Evolutionary conservation across 1,140 invertebrate species (phyloP), one percentile per base, ranked within the genome.

Genomic region (Psix sp.): DNA sequence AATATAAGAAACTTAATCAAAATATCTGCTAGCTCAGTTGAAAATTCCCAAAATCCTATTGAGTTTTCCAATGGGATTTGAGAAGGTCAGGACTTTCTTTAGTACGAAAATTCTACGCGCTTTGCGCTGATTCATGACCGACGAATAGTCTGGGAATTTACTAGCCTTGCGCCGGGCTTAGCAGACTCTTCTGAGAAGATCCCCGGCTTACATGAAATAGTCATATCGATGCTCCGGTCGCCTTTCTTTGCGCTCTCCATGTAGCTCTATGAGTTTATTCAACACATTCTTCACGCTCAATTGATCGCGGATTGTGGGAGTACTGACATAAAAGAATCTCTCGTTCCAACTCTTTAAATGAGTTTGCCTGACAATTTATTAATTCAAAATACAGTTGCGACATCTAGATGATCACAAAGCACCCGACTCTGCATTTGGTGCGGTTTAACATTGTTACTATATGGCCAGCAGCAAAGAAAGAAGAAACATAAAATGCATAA

Each of bases 201-300:
- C 45, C 43, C 15, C n/a, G 38, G 59, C 59, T 63, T 63, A 63
- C 24, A 52, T 63, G 52, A 63, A 63, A 52, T 26, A 43, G 59
- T 52, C 59, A 63, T 52, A 51, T 43, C 26, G 29, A 43, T 49
- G 59, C 21, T 29, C 42, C 17, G 10, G 14, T 17, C 35, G 21
- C 21, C 13, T 65, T 52, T 54, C 40, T 33, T 60, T 38, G 21
- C 48, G 43, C 26, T 62, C 26, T 21, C 18, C 40, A 29, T 5
- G 35, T 20, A 29, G 38, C 33, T 31, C 40, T 18, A 54, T 29
- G 13, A 14, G 29, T 42, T 63, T 65, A 21, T 20, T 52, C 51
- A 72, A 48, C 57, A 73, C 68, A 75, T 66, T 75, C 75, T 56
- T 71, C 40, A 75, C 71, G 62, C 71, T 67, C 63, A 56, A 75